Conservation (phyloP, 2,113 vertebrate genomes). For the Ranitomeya variabilis region DNA sequence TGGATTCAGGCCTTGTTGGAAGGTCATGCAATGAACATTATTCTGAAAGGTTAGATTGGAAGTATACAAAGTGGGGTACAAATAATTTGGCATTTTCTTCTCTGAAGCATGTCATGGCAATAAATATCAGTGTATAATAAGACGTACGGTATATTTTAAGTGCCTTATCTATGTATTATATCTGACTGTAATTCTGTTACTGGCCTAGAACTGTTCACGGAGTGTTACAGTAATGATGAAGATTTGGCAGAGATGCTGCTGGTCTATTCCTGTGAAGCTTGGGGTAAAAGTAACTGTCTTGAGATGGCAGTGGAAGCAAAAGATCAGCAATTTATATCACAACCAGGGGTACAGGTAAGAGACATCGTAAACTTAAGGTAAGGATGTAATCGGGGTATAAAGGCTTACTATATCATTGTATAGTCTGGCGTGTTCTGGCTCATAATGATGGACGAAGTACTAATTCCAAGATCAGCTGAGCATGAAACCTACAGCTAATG, state of each 20-base stretch:
- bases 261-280: conserved; percentile 82
- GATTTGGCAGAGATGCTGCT: conserved; percentile 85
- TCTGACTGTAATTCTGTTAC: conserved; percentile 24
- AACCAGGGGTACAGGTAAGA: conserved; percentile 91
- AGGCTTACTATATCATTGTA: not conserved
- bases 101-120: not conserved
- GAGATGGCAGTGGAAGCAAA: conserved; percentile 89
- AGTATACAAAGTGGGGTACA: not conserved
- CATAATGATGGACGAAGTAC: too few relatives aligned
- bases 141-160: not conserved
- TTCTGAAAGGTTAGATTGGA: not conserved
- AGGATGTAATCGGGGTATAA: not conserved
- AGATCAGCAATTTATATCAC: conserved; percentile 89
- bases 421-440: not conserved
- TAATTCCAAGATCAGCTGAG: too few relatives aligned
- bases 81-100: not conserved
- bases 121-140: not conserved
- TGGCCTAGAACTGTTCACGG: conserved; percentile 80
- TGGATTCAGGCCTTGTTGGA: not conserved
- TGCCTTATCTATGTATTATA: not conserved
- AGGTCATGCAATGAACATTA: not conserved
- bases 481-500: too few relatives aligned
- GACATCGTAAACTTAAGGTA: not conserved
- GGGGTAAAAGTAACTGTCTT: conserved; percentile 89
- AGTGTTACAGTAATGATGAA: conserved; percentile 83